Conservation (phyloP, 2,113 vertebrate species). For the cat (Felis catus) region F.catus_Fca126_mat1.0 CM031415.1:143862501-143863000, state of each 20-base stretch:
- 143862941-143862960: background rate
- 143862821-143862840: slow-evolving; percentile 22
- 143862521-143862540: background rate
- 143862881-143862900: background rate
- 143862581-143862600: slow-evolving; percentile 4
- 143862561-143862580: background rate
- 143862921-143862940: background rate
- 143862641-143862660: no score
- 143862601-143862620: no score
- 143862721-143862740: no score
- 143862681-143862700: no score
- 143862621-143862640: no score
- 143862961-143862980: background rate
- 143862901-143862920: background rate
- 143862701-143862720: no score
- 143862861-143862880: background rate
- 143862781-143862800: no score
- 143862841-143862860: background rate
- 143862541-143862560: background rate
- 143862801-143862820: no score
- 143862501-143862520: background rate
- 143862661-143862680: no score
- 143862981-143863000: background rate
- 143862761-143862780: no score
- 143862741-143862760: no score